Percentiles rank a stretch among this genome's conserved stretches.
phyloP scores from a whole-genome alignment of 2,797 vertebrate species.

The Protosalanx chinensis region DNA sequence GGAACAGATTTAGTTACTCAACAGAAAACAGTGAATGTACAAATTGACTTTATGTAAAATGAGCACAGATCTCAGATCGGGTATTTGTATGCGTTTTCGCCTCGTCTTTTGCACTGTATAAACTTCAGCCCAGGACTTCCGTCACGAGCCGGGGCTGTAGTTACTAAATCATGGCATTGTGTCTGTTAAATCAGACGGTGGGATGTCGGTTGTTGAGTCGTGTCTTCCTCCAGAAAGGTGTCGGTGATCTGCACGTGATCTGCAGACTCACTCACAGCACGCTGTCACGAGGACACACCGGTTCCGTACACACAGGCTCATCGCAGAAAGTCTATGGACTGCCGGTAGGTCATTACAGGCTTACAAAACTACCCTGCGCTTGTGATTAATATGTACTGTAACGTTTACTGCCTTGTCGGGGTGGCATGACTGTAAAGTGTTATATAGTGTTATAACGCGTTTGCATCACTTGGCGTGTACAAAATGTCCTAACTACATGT shows the following conservation, averaged over 20 bases:
- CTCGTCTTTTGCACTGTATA: slow-evolving; percentile 19
- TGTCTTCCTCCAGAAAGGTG: slow-evolving; percentile 16
- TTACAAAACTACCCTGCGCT: neutral
- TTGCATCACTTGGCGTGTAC: neutral
- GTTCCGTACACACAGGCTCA: slow-evolving; percentile 7
- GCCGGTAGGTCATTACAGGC: slow-evolving; percentile 60
- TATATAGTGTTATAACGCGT: neutral
- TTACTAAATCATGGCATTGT: slow-evolving; percentile 39
- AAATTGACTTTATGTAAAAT: neutral
- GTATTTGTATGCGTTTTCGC: accelerated
- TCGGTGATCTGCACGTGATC: slow-evolving; percentile 6
- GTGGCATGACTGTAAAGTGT: neutral
- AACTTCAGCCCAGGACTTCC: slow-evolving; percentile 35
- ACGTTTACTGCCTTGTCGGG: neutral
- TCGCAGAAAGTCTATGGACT: slow-evolving; percentile 14
- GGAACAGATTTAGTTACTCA: slow-evolving; percentile 21
- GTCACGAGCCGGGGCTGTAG: slow-evolving; percentile 15
- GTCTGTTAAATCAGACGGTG: slow-evolving; percentile 27
- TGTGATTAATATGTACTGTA: neutral
- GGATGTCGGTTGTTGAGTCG: slow-evolving; percentile 36
- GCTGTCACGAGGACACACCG: slow-evolving; percentile 8
- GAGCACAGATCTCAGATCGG: slow-evolving; percentile 37
- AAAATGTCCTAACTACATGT: neutral
- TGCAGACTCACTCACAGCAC: slow-evolving; percentile 20
- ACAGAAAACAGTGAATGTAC: neutral